Evolutionary conservation across 2,797 vertebrate genomes (phyloP).

Genomic region (Chelonia mydas): DNA sequence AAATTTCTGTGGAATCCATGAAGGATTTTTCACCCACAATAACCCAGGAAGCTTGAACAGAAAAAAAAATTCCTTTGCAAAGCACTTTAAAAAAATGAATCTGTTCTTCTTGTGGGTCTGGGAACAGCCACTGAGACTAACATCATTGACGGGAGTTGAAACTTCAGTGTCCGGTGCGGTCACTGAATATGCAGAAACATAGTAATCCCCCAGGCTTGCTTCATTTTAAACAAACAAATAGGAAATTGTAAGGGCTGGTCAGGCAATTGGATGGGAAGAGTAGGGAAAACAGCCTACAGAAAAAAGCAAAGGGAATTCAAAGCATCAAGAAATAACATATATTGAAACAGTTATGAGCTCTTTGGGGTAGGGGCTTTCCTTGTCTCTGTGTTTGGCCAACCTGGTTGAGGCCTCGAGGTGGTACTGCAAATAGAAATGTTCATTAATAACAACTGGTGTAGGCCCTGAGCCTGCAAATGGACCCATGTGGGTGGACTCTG

Average conservation of each 20-base stretch:
- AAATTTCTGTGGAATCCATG: constrained; percentile 36
- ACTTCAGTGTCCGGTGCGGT: constrained; percentile 36
- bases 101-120: constrained; percentile 1
- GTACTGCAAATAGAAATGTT: not conserved
- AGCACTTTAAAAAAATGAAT: constrained; percentile 5
- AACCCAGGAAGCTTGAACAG: not conserved
- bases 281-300: not conserved
- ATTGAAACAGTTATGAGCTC: not conserved
- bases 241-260: not conserved
- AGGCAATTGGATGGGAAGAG: not conserved
- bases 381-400: not conserved
- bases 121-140: constrained; percentile 15
- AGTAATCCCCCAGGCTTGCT: constrained; percentile 37
- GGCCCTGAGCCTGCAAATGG: not conserved
- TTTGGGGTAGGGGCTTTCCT: not conserved
- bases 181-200: constrained; percentile 59
- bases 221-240: constrained; percentile 55
- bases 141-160: not conserved
- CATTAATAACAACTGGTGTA: not conserved
- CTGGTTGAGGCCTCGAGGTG: not conserved
- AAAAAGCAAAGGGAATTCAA: not conserved
- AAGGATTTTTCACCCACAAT: constrained; percentile 59
- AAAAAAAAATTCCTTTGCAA: constrained; percentile 60
- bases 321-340: not conserved
- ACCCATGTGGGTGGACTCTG: fast-evolving